Evolutionary conservation across 2,888 invertebrate genomes (phyloP).

Genomic region (Boloria euphrosyne): DNA sequence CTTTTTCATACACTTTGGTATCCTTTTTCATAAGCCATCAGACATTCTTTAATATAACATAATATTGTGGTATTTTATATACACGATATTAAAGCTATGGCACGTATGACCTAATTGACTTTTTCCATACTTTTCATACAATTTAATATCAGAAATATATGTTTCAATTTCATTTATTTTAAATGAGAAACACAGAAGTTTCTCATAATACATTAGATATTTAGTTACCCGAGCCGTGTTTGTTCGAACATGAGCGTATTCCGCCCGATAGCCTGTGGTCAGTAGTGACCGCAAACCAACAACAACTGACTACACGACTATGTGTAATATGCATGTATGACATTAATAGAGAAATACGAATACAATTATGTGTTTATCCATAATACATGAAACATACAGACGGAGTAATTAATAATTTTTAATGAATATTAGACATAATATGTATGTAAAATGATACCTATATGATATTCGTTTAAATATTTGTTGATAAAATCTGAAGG

Average conservation of each 20-base stretch:
- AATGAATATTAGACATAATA: too few species aligned
- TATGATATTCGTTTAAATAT: too few species aligned
- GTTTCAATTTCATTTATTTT: neutral
- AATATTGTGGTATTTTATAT: too few species aligned
- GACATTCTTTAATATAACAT: neutral
- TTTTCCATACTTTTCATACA: too few species aligned
- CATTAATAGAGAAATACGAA: constrained; percentile 17
- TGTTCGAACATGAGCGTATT: constrained; percentile 58
- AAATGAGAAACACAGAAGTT: constrained; percentile 21
- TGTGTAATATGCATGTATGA: constrained; percentile 19
- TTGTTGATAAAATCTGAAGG: too few species aligned
- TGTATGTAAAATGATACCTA: too few species aligned
- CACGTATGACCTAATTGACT: too few species aligned
- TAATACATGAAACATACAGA: neutral
- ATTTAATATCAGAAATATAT: too few species aligned
- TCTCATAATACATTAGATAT: constrained; percentile 41
- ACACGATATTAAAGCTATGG: too few species aligned
- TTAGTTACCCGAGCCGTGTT: constrained; percentile 54
- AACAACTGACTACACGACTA: constrained; percentile 45
- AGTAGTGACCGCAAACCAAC: constrained; percentile 67
- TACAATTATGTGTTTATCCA: constrained; percentile 4
- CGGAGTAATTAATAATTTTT: neutral
- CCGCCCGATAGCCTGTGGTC: constrained; percentile 64
- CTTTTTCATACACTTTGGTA: constrained; percentile 12
- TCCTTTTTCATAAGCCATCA: constrained; percentile 12